phyloP scores from a whole-genome alignment of 2,888 invertebrate genomes.

The Nowickia ferox region DNA sequence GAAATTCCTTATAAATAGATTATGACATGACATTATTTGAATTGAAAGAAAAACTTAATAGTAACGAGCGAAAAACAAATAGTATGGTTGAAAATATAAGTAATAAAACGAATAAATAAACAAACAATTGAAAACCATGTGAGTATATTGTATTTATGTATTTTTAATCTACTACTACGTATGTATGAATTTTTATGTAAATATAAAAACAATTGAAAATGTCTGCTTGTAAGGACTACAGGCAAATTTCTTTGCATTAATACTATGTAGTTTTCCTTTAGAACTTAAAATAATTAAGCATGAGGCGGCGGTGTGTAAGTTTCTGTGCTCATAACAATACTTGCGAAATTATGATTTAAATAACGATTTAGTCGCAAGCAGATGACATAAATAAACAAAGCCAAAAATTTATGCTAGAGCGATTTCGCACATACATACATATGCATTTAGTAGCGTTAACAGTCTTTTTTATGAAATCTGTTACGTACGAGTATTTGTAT shows the following conservation, averaged over 20 bases:
- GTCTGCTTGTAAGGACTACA: neutral
- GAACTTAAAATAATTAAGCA: neutral
- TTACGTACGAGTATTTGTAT: constrained; percentile 9
- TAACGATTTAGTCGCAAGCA: neutral
- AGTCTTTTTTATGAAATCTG: neutral
- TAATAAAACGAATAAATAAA: constrained; percentile 15
- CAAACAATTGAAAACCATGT: constrained; percentile 10
- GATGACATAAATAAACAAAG: neutral
- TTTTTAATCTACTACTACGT: neutral
- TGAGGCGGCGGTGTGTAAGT: neutral
- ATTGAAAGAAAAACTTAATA: constrained; percentile 28
- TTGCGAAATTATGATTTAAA: constrained; percentile 17
- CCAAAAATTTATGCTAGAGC: neutral
- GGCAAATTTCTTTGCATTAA: neutral
- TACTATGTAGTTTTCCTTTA: neutral
- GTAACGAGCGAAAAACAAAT: constrained; percentile 15
- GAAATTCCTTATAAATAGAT: constrained; percentile 27
- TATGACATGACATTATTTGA: constrained; percentile 13
- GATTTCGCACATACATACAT: neutral
- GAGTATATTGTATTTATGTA: neutral
- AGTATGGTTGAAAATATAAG: neutral
- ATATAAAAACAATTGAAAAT: constrained; percentile 2
- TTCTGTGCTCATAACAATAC: constrained; percentile 30
- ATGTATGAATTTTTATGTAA: neutral
- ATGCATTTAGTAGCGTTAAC: constrained; percentile 1